These are phyloP conservation scores for Sardinella longiceps DNA, from an alignment of 2,797 vertebrate species.

Conservation along the genomic window DNA sequence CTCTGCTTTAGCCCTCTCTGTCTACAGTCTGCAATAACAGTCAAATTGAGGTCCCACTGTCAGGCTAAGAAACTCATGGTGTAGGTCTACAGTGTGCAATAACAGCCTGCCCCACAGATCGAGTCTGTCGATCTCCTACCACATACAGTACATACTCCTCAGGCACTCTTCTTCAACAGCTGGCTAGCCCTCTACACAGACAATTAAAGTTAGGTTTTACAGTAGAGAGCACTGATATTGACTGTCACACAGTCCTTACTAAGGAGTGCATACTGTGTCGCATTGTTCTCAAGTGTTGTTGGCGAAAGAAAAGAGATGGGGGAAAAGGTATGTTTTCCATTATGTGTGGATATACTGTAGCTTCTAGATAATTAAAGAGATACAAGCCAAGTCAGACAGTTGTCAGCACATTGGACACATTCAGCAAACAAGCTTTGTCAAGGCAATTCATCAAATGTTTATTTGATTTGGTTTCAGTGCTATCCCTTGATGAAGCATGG, in stretches of 20 bases:
- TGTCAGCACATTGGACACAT: not conserved
- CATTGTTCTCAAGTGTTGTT: not conserved
- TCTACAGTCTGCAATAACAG: no score
- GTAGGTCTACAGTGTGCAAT: no score
- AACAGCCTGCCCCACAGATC: no score
- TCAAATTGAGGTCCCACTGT: no score
- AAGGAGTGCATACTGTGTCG: not conserved
- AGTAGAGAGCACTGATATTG: not conserved
- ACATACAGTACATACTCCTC: no score
- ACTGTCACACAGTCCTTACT: no score
- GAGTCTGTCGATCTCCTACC: no score
- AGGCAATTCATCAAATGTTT: constrained; percentile 53
- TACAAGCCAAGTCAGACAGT: not conserved
- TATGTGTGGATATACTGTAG: not conserved
- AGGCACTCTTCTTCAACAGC: not conserved
- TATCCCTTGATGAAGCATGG: constrained; percentile 59
- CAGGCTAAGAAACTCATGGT: no score
- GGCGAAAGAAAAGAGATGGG: not conserved
- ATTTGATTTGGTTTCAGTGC: constrained; percentile 47
- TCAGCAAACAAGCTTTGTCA: constrained; percentile 11
- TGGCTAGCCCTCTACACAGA: not conserved
- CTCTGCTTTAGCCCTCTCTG: no score
- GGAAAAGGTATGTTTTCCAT: not conserved
- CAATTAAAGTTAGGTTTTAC: not conserved
- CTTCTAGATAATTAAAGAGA: not conserved